These are phyloP conservation scores for Aphidius gifuensis DNA, from an alignment of 1,140 invertebrate genomes.

Conservation along the genomic window DNA sequence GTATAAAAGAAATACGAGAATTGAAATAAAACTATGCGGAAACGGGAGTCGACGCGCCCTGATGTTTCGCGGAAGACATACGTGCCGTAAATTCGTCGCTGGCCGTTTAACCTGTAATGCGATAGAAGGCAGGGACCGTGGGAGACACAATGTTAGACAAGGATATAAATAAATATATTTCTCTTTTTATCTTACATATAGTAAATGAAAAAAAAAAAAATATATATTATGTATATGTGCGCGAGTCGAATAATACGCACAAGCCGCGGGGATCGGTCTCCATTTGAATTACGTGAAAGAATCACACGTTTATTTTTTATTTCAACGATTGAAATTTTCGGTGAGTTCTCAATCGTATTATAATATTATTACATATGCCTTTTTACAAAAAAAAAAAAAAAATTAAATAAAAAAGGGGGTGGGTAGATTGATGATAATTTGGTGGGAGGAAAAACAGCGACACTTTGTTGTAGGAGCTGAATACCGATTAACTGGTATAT, in stretches of 20 bases:
- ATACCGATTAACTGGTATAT: constrained; percentile 38
- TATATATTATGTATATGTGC: neutral
- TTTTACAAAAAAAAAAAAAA: too few species aligned
- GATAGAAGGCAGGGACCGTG: constrained; percentile 20
- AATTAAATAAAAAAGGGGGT: too few species aligned
- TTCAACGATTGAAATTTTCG: constrained; percentile 40
- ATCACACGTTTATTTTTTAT: constrained; percentile 30
- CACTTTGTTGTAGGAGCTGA: constrained; percentile 28
- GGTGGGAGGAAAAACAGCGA: too few species aligned
- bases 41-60: constrained; percentile 31
- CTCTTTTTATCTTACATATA: constrained; percentile 7
- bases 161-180: neutral
- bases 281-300: constrained; percentile 43
- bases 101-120: constrained; percentile 20
- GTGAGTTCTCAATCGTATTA: constrained; percentile 12
- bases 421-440: too few species aligned
- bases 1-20: neutral
- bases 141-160: constrained; percentile 16
- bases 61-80: constrained; percentile 31
- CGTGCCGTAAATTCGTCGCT: constrained; percentile 35
- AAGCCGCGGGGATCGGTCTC: constrained; percentile 35
- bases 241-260: constrained; percentile 3
- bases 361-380: too few species aligned
- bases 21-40: constrained; percentile 28
- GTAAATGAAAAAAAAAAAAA: constrained; percentile 1